Evolutionary conservation across 1,140 invertebrate genomes (phyloP).

Genomic region (Chironomus striatipennis): DNA sequence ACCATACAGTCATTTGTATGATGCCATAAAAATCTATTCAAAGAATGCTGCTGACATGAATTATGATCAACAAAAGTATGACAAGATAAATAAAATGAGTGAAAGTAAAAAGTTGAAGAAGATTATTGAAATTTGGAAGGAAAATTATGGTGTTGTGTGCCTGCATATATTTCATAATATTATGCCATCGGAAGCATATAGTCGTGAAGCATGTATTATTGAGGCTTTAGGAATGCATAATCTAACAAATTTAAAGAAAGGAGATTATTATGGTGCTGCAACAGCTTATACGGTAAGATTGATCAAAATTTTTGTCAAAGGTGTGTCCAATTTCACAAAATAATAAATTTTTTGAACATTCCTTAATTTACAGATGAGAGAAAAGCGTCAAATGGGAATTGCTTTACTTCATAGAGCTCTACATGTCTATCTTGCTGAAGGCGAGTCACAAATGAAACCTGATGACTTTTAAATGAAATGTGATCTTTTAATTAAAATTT

Average conservation of each 20-base stretch:
- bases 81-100: background rate
- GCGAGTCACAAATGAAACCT: slow-evolving; percentile 67
- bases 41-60: slow-evolving; percentile 18
- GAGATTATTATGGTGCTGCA: slow-evolving; percentile 74
- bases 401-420: slow-evolving; percentile 78
- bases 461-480: slow-evolving; percentile 45
- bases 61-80: background rate
- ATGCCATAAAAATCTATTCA: slow-evolving; percentile 58
- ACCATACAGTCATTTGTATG: slow-evolving; percentile 82
- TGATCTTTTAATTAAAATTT: slow-evolving; percentile 45
- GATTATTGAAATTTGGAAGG: slow-evolving; percentile 83
- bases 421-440: slow-evolving; percentile 76
- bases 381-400: slow-evolving; percentile 65
- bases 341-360: background rate
- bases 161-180: slow-evolving; percentile 87
- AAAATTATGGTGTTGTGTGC: slow-evolving; percentile 75
- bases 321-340: background rate
- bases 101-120: slow-evolving; percentile 59
- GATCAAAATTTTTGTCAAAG: background rate
- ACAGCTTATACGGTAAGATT: slow-evolving; percentile 53
- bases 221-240: slow-evolving; percentile 69
- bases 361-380: slow-evolving; percentile 39
- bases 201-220: slow-evolving; percentile 88
- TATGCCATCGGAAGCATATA: slow-evolving; percentile 84
- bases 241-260: slow-evolving; percentile 71